A percentile compares a stretch with the other conserved stretches of the same genome.
These are phyloP conservation scores for Drosophila nigromelanica DNA, from an alignment of 1,140 invertebrate species.

Conservation along the genomic window DNA sequence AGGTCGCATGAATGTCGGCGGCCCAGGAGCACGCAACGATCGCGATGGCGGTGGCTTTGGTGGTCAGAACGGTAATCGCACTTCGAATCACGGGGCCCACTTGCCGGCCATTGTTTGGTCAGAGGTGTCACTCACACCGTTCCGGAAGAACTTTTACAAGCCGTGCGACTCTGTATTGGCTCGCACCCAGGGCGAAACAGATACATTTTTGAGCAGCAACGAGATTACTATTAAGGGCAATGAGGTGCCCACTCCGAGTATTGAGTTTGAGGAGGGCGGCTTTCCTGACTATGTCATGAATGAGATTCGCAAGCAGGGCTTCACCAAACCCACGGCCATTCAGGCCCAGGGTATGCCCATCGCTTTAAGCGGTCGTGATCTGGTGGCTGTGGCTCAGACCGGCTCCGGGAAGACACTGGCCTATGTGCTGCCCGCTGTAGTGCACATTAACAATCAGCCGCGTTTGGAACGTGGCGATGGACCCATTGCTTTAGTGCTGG, in stretches of 20 bases:
- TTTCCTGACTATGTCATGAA: slow-evolving; percentile 93
- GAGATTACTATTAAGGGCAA: slow-evolving; percentile 93
- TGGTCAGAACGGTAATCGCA: slow-evolving; percentile 81
- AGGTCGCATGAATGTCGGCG: slow-evolving; percentile 55
- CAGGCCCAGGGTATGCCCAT: slow-evolving; percentile 97
- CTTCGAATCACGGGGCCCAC: slow-evolving; percentile 86
- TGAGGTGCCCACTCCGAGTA: slow-evolving; percentile 91
- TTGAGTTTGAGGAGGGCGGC: slow-evolving; percentile 92
- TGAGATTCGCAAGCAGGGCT: slow-evolving; percentile 92
- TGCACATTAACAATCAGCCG: slow-evolving; percentile 97
- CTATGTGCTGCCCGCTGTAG: slow-evolving; percentile 92
- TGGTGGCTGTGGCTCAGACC: slow-evolving; percentile 98
- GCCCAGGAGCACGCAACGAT: slow-evolving; percentile 42
- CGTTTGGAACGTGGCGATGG: slow-evolving; percentile 90
- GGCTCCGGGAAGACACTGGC: slow-evolving; percentile 96
- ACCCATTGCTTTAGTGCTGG: slow-evolving; percentile 95
- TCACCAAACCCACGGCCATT: slow-evolving; percentile 94
- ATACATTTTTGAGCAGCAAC: slow-evolving; percentile 89
- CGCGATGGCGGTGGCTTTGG: slow-evolving; percentile 46
- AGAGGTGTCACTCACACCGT: slow-evolving; percentile 89
- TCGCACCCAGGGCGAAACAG: slow-evolving; percentile 88
- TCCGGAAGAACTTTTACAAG: slow-evolving; percentile 97
- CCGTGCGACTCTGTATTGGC: slow-evolving; percentile 90
- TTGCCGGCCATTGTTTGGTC: slow-evolving; percentile 92
- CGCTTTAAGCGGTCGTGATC: slow-evolving; percentile 94